phyloP scores from a whole-genome alignment of 2,888 invertebrate genomes.

The Stenichneumon culpator region DNA sequence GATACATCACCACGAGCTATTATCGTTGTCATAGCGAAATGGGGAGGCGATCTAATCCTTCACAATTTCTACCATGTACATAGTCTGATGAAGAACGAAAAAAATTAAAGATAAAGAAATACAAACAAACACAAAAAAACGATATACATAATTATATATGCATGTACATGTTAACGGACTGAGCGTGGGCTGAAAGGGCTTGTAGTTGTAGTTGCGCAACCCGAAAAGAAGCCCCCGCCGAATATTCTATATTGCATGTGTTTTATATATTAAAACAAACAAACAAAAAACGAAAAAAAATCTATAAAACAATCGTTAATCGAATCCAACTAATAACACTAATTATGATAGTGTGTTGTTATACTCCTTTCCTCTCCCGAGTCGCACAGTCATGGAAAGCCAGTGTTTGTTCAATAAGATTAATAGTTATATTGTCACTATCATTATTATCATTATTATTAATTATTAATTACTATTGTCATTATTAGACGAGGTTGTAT shows the following conservation, averaged over 20 bases:
- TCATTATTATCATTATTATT: conserved; percentile 61
- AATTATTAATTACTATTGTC: conserved; percentile 34
- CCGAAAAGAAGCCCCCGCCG: conserved; percentile 37
- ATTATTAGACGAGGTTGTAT: conserved; percentile 51
- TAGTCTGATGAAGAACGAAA: conserved; percentile 52
- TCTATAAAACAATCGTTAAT: conserved; percentile 69
- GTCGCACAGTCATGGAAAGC: conserved; percentile 75
- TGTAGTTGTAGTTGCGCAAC: conserved; percentile 44
- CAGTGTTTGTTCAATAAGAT: conserved; percentile 78
- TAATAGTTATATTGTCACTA: conserved; percentile 76
- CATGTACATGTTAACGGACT: conserved; percentile 70
- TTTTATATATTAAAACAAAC: conserved; percentile 66
- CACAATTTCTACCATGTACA: conserved; percentile 69
- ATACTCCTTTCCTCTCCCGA: conserved; percentile 74
- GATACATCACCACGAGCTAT: conserved; percentile 17
- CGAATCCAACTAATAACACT: conserved; percentile 70
- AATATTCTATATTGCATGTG: conserved; percentile 70
- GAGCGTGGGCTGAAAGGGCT: conserved; percentile 61
- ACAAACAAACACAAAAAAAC: conserved; percentile 49
- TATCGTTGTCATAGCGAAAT: conserved; percentile 25
- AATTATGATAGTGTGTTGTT: conserved; percentile 72
- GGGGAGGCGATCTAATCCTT: conserved; percentile 39
- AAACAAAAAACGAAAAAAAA: conserved; percentile 51
- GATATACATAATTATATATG: conserved; percentile 66
- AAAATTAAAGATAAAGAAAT: conserved; percentile 27